Base-by-base conservation (phyloP, 2,797 vertebrate species). In the Fistularia tabacaria region DNA sequence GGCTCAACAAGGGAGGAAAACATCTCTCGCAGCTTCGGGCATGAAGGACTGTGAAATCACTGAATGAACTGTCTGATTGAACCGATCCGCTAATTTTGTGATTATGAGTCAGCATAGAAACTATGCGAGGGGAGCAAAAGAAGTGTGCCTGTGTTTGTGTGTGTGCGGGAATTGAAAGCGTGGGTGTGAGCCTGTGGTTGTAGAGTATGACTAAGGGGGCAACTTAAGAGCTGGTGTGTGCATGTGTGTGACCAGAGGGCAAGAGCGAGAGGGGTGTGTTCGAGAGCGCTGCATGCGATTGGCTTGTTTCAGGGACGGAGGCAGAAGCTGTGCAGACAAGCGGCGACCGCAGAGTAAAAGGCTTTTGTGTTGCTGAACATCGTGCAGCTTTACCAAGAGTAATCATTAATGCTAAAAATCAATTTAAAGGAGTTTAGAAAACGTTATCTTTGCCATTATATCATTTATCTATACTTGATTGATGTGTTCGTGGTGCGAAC, bases 51-150 rank as follows among this genome's bases (percentile, higher is more conserved):
- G 46, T 49, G n/a, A 40, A 69, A 68, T 42, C 48, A 38, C 40
- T 11, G 36, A 72, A 60, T 62, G 25, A 54, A 60, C 25, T 15
- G 57, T 73, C 66, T 64, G 71, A 75, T 67, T 52, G 52, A 46
- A 50, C 65, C 13, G 37, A 45, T 59, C 53, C 0, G 12, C 50
- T 68, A 36, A 73, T 71, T 72, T 82, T 62, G 62, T 63, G 56
- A 64, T 69, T 62, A 54, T 79, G 73, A 86, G 65, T 82, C 71
- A 80, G 66, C 63, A 69, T 4, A 66, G 64, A 57, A 57, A n/a
- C 47, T 54, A 46, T 47, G 50, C 25, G 25, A 25, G 25, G 43
- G 43, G 12, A 12, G 4, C 2, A 45, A 45, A 13, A 57, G 36
- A 44, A 6, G 58, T 50, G 49, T 59, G 55, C 38, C 57, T 49